A percentile compares a stretch with the other conserved stretches of the same genome.
phyloP scores from a whole-genome alignment of 2,888 invertebrate species.

The Sturmia bella region DNA sequence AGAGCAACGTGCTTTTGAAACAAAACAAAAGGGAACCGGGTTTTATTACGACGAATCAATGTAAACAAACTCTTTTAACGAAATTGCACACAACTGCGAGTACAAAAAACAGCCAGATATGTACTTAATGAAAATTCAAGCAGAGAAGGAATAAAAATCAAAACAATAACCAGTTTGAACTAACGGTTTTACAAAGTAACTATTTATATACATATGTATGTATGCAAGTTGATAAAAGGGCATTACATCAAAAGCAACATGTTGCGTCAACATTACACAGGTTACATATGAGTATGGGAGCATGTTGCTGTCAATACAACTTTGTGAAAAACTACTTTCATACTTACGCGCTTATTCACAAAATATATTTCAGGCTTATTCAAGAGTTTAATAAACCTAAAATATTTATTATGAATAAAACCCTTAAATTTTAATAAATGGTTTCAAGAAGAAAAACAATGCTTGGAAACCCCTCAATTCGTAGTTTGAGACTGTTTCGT shows the following conservation, averaged over 20 bases:
- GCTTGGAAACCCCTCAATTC: too few species aligned
- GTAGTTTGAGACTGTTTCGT: too few species aligned
- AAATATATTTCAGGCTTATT: too few species aligned
- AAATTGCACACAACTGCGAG: not conserved
- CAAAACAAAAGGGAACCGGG: slow-evolving; percentile 15
- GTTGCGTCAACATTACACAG: slow-evolving; percentile 40
- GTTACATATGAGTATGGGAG: not conserved
- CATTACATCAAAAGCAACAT: slow-evolving; percentile 14
- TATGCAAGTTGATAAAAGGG: not conserved
- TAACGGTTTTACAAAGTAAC: slow-evolving; percentile 13
- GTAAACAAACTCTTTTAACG: slow-evolving; percentile 15
- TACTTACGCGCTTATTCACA: too few species aligned
- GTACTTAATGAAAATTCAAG: not conserved
- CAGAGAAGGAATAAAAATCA: slow-evolving; percentile 28
- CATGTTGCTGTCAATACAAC: not conserved
- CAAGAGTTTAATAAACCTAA: too few species aligned
- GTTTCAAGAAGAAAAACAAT: too few species aligned
- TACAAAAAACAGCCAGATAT: not conserved
- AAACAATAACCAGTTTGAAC: slow-evolving; percentile 27
- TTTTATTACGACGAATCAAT: slow-evolving; percentile 3
- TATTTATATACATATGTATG: too few species aligned
- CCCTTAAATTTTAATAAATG: too few species aligned
- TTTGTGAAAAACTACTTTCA: too few species aligned
- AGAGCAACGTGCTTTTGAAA: slow-evolving; percentile 3
- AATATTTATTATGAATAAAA: too few species aligned